Percentiles rank a stretch among this genome's conserved stretches.
Conservation (phyloP, 2,888 invertebrate genomes). For the Trisateles emortualis region DNA sequence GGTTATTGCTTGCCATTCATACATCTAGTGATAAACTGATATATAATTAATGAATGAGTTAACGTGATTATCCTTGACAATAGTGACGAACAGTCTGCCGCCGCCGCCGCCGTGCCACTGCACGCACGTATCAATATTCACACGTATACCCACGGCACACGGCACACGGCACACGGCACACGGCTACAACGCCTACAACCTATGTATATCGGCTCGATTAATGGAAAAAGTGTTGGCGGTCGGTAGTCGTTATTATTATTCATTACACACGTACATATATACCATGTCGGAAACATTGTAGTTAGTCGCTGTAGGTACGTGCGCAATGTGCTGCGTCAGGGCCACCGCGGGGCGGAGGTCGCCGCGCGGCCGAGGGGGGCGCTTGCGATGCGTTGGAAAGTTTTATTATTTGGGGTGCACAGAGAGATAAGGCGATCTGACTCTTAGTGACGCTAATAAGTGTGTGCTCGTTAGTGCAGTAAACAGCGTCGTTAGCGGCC, state of each 20-base stretch:
- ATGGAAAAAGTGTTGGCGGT: slow-evolving; percentile 1
- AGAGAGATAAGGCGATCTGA: slow-evolving; percentile 17
- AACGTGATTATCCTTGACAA: background rate
- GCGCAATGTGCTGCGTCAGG: background rate
- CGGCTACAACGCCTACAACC: background rate
- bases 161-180: no score
- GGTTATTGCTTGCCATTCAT: background rate
- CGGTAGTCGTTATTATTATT: slow-evolving; percentile 7
- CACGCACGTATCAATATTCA: no score
- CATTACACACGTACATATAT: slow-evolving; percentile 34
- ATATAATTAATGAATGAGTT: background rate
- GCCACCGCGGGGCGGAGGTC: background rate
- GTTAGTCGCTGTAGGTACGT: slow-evolving; percentile 10
- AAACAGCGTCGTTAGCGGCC: slow-evolving; percentile 6
- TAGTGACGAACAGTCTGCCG: background rate
- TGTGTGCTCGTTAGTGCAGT: slow-evolving; percentile 16
- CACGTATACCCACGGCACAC: no score
- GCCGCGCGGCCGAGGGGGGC: background rate
- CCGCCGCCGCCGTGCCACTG: no score
- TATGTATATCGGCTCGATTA: background rate
- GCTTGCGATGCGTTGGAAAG: slow-evolving; percentile 11
- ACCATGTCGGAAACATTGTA: slow-evolving; percentile 23
- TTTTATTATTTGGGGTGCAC: slow-evolving; percentile 21
- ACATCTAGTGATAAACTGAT: background rate
- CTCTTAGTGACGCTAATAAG: slow-evolving; percentile 7